phyloP scores from a whole-genome alignment of 2,113 vertebrate genomes.

The Pachyramphus minor region DNA sequence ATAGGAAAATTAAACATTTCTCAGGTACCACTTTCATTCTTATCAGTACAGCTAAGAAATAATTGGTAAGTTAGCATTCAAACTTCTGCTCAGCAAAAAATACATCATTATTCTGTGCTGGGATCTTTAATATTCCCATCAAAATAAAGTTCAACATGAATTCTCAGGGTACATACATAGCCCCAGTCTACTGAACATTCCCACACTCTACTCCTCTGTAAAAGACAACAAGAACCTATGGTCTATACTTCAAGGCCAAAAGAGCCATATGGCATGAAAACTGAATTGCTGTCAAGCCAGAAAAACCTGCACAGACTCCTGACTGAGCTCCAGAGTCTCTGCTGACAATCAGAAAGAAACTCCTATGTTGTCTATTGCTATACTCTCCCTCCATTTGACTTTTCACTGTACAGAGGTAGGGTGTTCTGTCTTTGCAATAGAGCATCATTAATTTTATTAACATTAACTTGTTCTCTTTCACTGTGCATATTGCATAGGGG shows the following conservation, averaged over 20 bases:
- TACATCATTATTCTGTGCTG: not conserved
- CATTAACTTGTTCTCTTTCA: not conserved
- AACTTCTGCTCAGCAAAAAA: not conserved
- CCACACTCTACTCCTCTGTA: not conserved
- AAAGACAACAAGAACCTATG: not conserved
- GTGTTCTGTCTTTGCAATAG: not conserved
- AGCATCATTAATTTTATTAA: not conserved
- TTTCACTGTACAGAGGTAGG: not conserved
- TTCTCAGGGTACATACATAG: not conserved
- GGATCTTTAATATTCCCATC: not conserved
- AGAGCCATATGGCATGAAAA: not conserved
- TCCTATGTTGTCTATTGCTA: accelerated
- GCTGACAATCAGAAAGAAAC: not conserved
- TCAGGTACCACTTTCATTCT: not conserved
- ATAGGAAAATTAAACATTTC: not conserved
- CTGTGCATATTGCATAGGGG: accelerated
- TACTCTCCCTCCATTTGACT: not conserved
- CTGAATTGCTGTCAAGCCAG: not conserved
- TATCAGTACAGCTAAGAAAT: not conserved
- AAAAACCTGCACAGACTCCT: not conserved
- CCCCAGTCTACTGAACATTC: not conserved
- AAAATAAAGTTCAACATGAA: not conserved
- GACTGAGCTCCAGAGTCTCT: not conserved
- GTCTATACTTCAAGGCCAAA: not conserved
- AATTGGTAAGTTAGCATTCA: not conserved